Conservation (phyloP, 2,888 invertebrate genomes). For the Stenotaenia linearis region DNA sequence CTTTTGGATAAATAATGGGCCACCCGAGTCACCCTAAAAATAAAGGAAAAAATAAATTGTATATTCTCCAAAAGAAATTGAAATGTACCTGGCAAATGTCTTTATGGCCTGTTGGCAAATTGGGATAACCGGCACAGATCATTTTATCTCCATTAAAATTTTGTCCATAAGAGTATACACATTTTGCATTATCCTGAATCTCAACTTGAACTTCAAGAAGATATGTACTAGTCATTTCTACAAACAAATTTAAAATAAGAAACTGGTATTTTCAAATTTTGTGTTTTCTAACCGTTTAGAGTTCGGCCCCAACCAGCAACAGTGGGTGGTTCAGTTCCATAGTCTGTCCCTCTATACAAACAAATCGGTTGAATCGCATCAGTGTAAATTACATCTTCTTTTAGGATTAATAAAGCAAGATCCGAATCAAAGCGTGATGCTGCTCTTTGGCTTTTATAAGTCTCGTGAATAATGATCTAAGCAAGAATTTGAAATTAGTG, state of each 20-base stretch:
- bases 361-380: neutral
- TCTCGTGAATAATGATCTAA: neutral
- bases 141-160: neutral
- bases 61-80: neutral
- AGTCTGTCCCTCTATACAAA: neutral
- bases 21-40: neutral
- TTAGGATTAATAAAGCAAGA: neutral
- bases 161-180: neutral
- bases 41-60: neutral
- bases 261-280: neutral
- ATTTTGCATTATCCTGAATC: neutral
- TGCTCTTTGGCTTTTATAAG: neutral
- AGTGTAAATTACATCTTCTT: neutral
- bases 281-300: neutral
- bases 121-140: constrained; percentile 8
- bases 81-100: neutral
- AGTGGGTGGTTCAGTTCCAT: neutral
- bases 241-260: neutral
- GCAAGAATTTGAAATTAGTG: neutral
- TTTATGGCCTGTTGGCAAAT: neutral
- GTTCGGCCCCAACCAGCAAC: neutral
- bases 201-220: neutral
- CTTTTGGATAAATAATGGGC: neutral
- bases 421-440: neutral
- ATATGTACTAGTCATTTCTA: neutral